Base-by-base conservation (phyloP, 2,888 invertebrate species). In the Drosophila melanocephala region DNA sequence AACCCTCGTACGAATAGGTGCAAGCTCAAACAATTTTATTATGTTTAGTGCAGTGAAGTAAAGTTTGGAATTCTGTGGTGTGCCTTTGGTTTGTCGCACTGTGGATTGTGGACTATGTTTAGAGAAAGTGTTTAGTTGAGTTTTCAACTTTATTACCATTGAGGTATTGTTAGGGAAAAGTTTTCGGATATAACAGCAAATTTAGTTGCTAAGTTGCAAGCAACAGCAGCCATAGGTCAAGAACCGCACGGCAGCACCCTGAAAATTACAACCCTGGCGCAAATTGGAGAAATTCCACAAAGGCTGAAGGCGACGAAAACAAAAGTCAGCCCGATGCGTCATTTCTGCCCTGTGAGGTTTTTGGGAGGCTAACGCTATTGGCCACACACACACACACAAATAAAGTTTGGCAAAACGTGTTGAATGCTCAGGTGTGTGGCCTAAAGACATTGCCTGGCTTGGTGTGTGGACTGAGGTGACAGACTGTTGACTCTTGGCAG, bases 311-410 rank as follows among this genome's bases (percentile, higher is more conserved):
- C 52, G 53, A 53, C 55, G 60, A 71, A 64, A 69, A 70, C 51
- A 68, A 69, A 85, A 66, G 66, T 66, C 57, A 47, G 47, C 53
- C 56, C 76, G 70, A 72, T 89, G 90, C 87, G 87, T 84, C 89
- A 87, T 75, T 74, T 89, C 82, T 82, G 66, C 51, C 55, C 50
- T 35, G 47, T n/a, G 35, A 39, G 63, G 53, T 7, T 10, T 50
- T 39, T 19, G 58, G 50, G 58, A 50, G 39, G n/a, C 26, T 32
- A 44, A 1, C 16, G 47, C 16, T 26, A 47, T 16, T 47, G 47
- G 47, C 9, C 47, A 22, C 19, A 63, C 42, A 47, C 42, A n/a
- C n/a, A 44, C n/a, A 42, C 50, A 63, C 51, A 59, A 62, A 14
- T 47, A 9, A 26, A 47, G 26, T 47, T 76, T 51, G 35, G 51